Conservation (phyloP, 2,113 vertebrate genomes). For the Rutilus rutilus region DNA sequence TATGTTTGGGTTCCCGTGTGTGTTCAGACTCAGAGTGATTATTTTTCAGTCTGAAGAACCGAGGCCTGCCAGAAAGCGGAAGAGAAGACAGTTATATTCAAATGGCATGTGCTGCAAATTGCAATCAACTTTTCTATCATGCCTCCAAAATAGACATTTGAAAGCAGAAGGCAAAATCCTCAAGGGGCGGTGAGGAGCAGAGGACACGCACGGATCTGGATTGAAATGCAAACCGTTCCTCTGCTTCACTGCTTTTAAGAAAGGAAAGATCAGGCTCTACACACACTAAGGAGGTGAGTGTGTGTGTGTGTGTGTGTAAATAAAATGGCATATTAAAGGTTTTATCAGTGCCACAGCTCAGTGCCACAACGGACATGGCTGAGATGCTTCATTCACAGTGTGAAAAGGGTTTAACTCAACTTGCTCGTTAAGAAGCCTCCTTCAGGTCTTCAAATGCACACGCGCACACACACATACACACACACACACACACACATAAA, state of each 20-base stretch:
- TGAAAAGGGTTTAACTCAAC: constrained; percentile 43
- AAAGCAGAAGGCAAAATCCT: constrained; percentile 15
- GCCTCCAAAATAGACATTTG: background rate
- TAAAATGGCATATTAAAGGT: constrained; percentile 46
- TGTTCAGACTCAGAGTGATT: background rate
- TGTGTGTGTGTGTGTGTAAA: background rate
- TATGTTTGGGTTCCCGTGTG: constrained; percentile 4
- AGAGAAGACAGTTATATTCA: background rate
- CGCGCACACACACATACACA: background rate
- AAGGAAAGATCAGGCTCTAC: constrained; percentile 45
- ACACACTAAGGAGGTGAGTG: background rate
- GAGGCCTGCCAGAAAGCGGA: background rate
- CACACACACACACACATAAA: background rate
- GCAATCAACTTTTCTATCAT: constrained; percentile 15
- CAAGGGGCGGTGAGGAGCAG: constrained; percentile 8
- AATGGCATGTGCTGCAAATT: constrained; percentile 17
- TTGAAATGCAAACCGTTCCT: constrained; percentile 36
- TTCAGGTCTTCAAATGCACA: background rate
- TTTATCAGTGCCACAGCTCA: constrained; percentile 40
- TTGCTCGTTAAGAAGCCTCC: constrained; percentile 38
- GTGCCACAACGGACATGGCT: constrained; percentile 35
- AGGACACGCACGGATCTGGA: constrained; percentile 22
- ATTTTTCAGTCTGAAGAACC: constrained; percentile 3
- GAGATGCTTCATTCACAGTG: constrained; percentile 35
- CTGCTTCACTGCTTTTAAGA: constrained; percentile 39